These are phyloP conservation scores for Cephus sareptanus DNA, from an alignment of 2,888 invertebrate species.

Conservation along the genomic window DNA sequence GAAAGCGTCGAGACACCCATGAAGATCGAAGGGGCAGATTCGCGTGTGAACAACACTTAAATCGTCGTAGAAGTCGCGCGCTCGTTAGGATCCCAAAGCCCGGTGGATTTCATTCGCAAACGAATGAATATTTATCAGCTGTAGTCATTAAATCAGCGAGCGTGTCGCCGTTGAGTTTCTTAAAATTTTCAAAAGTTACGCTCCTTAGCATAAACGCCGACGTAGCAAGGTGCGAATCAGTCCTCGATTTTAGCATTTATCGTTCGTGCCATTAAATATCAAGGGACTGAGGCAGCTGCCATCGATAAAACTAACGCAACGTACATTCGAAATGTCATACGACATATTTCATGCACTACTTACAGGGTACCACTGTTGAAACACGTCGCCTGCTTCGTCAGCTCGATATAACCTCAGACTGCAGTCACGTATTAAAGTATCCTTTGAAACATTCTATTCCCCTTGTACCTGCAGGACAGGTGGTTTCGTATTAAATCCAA, in stretches of 20 bases:
- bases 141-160: slow-evolving; percentile 25
- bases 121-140: slow-evolving; percentile 33
- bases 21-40: not conserved
- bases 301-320: not conserved
- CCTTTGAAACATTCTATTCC: not conserved
- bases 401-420: no score
- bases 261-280: not conserved
- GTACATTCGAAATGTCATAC: not conserved
- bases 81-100: not conserved
- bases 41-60: not conserved
- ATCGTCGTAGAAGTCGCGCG: slow-evolving; percentile 14
- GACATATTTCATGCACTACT: not conserved
- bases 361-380: not conserved
- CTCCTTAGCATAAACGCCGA: not conserved
- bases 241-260: not conserved
- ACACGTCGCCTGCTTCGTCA: not conserved
- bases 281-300: not conserved
- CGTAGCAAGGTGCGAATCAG: not conserved
- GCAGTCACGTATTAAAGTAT: not conserved
- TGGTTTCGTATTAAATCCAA: not conserved
- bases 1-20: not conserved
- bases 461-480: not conserved
- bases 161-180: not conserved
- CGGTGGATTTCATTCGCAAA: slow-evolving; percentile 29
- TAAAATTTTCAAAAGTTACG: not conserved